Percentiles rank a stretch among this genome's conserved stretches.
phyloP scores from a whole-genome alignment of 2,888 invertebrate genomes.

The Watsonalla binaria region DNA sequence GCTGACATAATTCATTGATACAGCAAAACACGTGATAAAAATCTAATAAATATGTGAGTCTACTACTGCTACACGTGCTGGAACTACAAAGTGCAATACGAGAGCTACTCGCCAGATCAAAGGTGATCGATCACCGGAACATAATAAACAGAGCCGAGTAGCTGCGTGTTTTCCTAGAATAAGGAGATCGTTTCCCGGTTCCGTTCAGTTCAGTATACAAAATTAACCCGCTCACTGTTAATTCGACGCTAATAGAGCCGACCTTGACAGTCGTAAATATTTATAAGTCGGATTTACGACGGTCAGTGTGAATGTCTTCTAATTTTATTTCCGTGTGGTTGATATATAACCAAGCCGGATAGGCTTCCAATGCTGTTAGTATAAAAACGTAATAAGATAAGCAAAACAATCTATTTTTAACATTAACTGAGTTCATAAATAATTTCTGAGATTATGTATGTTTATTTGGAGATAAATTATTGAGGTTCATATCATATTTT shows the following conservation, averaged over 20 bases:
- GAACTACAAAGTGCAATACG: slow-evolving; percentile 18
- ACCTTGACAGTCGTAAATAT: slow-evolving; percentile 64
- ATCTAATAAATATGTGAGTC: no score
- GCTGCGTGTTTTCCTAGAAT: slow-evolving; percentile 27
- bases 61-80: slow-evolving; percentile 12
- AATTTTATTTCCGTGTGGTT: slow-evolving; percentile 36
- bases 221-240: slow-evolving; percentile 39
- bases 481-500: no score
- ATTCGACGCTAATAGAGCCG: slow-evolving; percentile 45
- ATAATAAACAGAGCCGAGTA: slow-evolving; percentile 29
- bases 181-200: slow-evolving; percentile 32
- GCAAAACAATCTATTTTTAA: no score
- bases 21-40: no score
- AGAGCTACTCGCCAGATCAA: slow-evolving; percentile 24
- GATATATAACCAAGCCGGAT: slow-evolving; percentile 3
- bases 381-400: no score
- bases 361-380: not conserved
- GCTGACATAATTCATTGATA: no score
- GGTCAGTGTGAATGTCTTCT: slow-evolving; percentile 66
- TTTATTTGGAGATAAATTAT: no score
- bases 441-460: no score
- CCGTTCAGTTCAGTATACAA: slow-evolving; percentile 27
- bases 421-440: no score
- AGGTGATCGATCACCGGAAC: slow-evolving; percentile 30
- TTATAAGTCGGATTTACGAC: slow-evolving; percentile 50